Base-by-base conservation (phyloP, 2,888 invertebrate genomes). In the Hecatera dysodea region DNA sequence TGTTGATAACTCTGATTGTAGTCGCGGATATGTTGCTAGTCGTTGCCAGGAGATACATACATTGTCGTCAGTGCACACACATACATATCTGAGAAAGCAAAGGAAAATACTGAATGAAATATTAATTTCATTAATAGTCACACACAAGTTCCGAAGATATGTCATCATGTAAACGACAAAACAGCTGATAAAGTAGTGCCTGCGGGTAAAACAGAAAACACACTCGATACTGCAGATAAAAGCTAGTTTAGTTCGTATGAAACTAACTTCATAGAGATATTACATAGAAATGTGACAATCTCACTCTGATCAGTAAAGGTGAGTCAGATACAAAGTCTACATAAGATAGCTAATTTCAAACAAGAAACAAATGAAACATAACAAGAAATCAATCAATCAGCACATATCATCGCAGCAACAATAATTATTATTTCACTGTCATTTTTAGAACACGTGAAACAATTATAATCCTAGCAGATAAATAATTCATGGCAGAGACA, bases 1-100 rank as follows among this genome's bases (percentile, higher is more conserved):
- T 87, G 86, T 90, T 86, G 87, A 90, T 90, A 87, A 75, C 78
- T 79, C 74, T 75, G 86, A 92, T 92, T 89, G 89, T 91, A 87
- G 85, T 91, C 82, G 86, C 90, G 88, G 87, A 91, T 89, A 74
- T 87, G 57, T 66, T 81, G 66, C 75, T 75, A 48, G 72, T 63
- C 56, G 92, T 92, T 90, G 87, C 90, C 86, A 90, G 65, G 89
- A 82, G 85, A 60, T 87, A 90, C 88, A 60, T 87, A 90, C 88
- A 87, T 82, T 88, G 82, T 83, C 56, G 57, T 72, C 19, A 44
- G 22, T 61, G 5, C 67, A 62, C 17, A 65, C 62, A 15, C 61
- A 75, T 71, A 76, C 55, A 62, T 42, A 55, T 55, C 53, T 75
- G 67, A 72, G 76, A 59, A 52, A 42, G 11, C 15, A 50, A 42